Evolutionary conservation across 2,888 invertebrate genomes (phyloP), one percentile per base, ranked within the genome.

Genomic region (Kuschelorhynchus macadamiae): DNA sequence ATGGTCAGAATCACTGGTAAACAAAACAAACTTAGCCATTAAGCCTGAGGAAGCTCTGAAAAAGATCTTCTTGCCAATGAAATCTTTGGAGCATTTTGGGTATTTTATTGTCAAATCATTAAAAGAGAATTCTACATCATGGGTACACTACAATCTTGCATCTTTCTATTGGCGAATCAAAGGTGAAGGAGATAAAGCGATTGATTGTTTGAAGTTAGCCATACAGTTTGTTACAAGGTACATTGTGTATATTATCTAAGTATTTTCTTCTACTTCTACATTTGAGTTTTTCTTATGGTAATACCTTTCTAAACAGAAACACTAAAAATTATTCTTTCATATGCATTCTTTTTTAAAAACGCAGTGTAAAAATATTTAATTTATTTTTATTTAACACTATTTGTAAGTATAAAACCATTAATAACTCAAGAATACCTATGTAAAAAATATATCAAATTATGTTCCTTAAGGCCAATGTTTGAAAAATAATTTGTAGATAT

Each of bases 121-220:
- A 7, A 82, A 84, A 71, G 86, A 87, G 78, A 93, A 93, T 80
- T 87, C 85, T 57, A 89, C 91, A 0, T 93, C 92, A 0, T 94
- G 94, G 94, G 82, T 93, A 30, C 88, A 93, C 79, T 91, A 92
- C 77, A 92, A 93, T 80, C 86, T 93, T 82, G 94, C 92, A 30
- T 88, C 92, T 1, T 86, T 92, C 73, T 94, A 90, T 83, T 94
- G 94, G 94, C 85, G 93, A 72, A 88, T 90, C 0, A 87, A 87
- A 77, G 94, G 93, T 11, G 87, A 91, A 78, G 89, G 91, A 0
- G 87, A 87, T n/a, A 89, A 91, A 75, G 92, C 93, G n/a, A 83
- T 94, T 56, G 93, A 94, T 77, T 94, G 94, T 82, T 87, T 90
- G 63, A 86, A 93, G 32, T 84, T 92, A 66, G 92, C 94, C 20